Percentiles rank a stretch among this genome's conserved stretches.
Evolutionary conservation across 2,888 invertebrate species (phyloP).

Genomic region (Ypsolopha scabrella): DNA sequence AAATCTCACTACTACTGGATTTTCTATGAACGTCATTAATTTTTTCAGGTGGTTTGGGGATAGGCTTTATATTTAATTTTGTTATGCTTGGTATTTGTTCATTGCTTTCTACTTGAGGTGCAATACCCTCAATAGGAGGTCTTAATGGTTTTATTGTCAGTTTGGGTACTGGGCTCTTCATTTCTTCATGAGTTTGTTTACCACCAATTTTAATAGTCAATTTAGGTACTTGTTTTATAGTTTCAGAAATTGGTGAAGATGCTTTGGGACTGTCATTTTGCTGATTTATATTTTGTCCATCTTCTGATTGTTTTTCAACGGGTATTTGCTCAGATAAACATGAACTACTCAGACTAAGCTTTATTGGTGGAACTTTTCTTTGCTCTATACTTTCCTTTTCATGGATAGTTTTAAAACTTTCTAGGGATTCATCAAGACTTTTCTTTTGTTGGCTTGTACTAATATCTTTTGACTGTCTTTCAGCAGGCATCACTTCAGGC

Average conservation of each 20-base stretch:
- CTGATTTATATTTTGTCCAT: neutral
- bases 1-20: constrained; percentile 64
- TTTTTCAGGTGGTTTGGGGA: constrained; percentile 55
- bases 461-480: too few relatives aligned
- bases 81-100: constrained; percentile 47
- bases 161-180: constrained; percentile 50
- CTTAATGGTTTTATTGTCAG: constrained; percentile 36
- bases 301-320: constrained; percentile 12
- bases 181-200: constrained; percentile 41
- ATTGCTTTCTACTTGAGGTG: constrained; percentile 21
- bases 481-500: too few relatives aligned
- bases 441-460: too few relatives aligned
- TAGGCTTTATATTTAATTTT: constrained; percentile 63
- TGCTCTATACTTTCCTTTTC: constrained; percentile 2
- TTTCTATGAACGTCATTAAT: constrained; percentile 58
- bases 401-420: too few relatives aligned
- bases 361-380: constrained; percentile 36
- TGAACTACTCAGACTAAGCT: constrained; percentile 27
- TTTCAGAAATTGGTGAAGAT: neutral
- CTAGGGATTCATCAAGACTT: too few relatives aligned
- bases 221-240: constrained; percentile 54
- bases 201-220: constrained; percentile 57
- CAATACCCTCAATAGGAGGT: constrained; percentile 14
- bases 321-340: constrained; percentile 16
- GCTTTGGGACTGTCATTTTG: neutral